phyloP scores from a whole-genome alignment of 2,797 vertebrate species.

The Gambusia yucatana region DNA sequence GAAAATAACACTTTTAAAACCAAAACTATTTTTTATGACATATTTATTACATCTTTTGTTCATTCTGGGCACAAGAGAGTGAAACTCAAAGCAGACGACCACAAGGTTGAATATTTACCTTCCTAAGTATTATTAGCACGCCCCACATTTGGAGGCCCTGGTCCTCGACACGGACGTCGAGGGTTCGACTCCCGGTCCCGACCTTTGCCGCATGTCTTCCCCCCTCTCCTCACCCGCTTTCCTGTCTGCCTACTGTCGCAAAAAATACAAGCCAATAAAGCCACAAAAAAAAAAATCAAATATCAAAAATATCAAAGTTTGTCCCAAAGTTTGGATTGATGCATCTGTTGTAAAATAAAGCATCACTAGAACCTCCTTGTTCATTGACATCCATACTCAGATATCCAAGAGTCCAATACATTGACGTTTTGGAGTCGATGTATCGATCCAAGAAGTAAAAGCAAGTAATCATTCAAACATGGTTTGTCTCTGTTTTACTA shows the following conservation, averaged over 20 bases:
- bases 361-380: constrained; percentile 20
- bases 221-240: too few species aligned
- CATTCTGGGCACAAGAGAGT: neutral
- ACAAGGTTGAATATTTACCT: neutral
- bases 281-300: too few species aligned
- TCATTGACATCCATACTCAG: constrained; percentile 56
- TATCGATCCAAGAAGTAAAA: constrained; percentile 30
- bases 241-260: too few species aligned
- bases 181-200: too few species aligned
- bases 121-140: too few species aligned
- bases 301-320: neutral
- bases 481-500: constrained; percentile 31
- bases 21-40: neutral
- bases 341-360: constrained; percentile 25
- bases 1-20: neutral
- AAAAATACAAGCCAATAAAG: too few species aligned
- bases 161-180: too few species aligned
- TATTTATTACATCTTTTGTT: neutral
- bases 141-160: too few species aligned
- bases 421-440: constrained; percentile 39
- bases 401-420: constrained; percentile 33
- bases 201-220: too few species aligned
- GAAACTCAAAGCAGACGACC: neutral
- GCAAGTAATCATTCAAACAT: constrained; percentile 33
- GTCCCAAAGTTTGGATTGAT: neutral